These are phyloP conservation scores for Umimayanthus chanpuru DNA, from an alignment of 92 coral and sea anemone species.

Conservation along the genomic window DNA sequence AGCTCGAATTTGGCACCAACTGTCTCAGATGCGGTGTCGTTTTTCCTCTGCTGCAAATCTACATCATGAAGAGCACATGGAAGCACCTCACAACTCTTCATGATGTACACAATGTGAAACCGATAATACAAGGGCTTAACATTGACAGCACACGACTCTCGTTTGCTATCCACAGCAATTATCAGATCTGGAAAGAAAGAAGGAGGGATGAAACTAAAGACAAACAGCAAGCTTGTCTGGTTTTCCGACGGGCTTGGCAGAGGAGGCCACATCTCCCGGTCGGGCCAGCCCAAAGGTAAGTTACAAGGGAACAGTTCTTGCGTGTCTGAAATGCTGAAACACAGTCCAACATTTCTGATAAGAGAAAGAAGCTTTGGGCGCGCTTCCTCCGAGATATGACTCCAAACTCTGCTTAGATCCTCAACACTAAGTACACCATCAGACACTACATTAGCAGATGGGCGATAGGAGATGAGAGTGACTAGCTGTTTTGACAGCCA, in stretches of 20 bases:
- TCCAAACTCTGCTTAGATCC: not conserved
- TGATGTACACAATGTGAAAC: constrained; percentile 47
- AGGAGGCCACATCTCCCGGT: constrained; percentile 24
- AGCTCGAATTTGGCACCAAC: not conserved
- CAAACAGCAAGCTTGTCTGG: constrained; percentile 2
- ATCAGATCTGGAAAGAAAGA: constrained; percentile 26
- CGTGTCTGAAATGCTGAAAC: constrained; percentile 23
- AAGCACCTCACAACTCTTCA: not conserved
- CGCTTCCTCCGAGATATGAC: constrained; percentile 12
- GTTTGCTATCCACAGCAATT: constrained; percentile 23
- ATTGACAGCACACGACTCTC: not conserved
- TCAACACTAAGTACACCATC: constrained; percentile 34
- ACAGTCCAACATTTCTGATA: constrained; percentile 8
- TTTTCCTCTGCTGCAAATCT: too few relatives aligned
- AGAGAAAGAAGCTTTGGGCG: constrained; percentile 16
- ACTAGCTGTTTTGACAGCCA: constrained; percentile 51
- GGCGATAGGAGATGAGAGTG: constrained; percentile 41
- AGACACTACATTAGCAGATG: constrained; percentile 3
- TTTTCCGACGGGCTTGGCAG: not conserved
- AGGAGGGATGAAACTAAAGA: not conserved
- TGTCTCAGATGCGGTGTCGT: too few relatives aligned
- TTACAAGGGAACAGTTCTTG: constrained; percentile 50
- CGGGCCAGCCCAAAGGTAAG: constrained; percentile 23
- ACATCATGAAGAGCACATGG: too few relatives aligned
- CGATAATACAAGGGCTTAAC: constrained; percentile 13